phyloP scores from a whole-genome alignment of 2,888 invertebrate genomes.

The Watsonalla binaria region DNA sequence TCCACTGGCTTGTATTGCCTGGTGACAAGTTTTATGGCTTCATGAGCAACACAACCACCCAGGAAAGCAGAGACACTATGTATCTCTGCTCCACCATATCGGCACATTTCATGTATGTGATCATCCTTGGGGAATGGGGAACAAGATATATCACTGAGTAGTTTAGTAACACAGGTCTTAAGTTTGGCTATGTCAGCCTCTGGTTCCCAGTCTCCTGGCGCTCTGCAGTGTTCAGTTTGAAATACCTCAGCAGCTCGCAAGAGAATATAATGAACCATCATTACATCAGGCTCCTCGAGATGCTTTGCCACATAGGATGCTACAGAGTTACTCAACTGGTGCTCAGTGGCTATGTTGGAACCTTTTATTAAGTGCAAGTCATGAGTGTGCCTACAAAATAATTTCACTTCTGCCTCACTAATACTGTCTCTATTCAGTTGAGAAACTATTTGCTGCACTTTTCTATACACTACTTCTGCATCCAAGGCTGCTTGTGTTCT shows the following conservation, averaged over 20 bases:
- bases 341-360: constrained; percentile 88
- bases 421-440: constrained; percentile 88
- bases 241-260: constrained; percentile 95
- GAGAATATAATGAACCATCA: constrained; percentile 94
- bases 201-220: constrained; percentile 93
- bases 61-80: constrained; percentile 96
- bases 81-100: constrained; percentile 96
- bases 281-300: constrained; percentile 89
- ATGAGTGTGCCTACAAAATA: constrained; percentile 93
- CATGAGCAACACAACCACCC: constrained; percentile 96
- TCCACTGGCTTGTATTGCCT: constrained; percentile 97
- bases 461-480: constrained; percentile 87
- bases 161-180: constrained; percentile 85
- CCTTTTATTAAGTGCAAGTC: constrained; percentile 89
- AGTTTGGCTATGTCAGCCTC: constrained; percentile 94
- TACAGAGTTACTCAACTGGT: constrained; percentile 81
- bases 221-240: constrained; percentile 90
- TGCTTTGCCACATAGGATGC: constrained; percentile 80
- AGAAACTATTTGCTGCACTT: constrained; percentile 88
- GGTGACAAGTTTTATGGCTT: constrained; percentile 96
- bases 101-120: constrained; percentile 95
- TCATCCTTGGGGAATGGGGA: constrained; percentile 91
- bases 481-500: constrained; percentile 90
- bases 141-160: constrained; percentile 92
- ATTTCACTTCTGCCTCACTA: constrained; percentile 87